Base-by-base conservation (phyloP, 35 echinoderm and acorn worm genomes). In the Antedon bifida region DNA sequence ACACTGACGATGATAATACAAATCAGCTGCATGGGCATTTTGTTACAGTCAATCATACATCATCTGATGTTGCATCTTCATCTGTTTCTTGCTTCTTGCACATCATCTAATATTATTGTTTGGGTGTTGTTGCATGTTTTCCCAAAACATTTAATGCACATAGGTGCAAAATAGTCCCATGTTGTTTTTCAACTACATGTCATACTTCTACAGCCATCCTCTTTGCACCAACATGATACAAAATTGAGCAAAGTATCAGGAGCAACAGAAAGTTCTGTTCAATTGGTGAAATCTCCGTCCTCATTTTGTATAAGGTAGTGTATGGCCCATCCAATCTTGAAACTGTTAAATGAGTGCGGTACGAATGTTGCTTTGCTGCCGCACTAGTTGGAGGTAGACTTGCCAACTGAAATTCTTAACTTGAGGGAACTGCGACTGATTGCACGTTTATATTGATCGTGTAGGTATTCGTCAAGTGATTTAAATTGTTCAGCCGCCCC, bases 391-490 rank as follows among this genome's bases (percentile, higher is more conserved):
- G 44, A 77, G 84, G 34, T 16, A 85, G n/a, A 56, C 36, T 82
- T 86, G 76, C 77, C 31, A 86, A 30, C 77, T 80, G 76, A 86
- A 86, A 86, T 30, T 75, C 36, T 82, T 34, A 45, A 45, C 80
- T 74, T 34, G 79, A 76, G 0, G 0, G 85, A 86, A 79, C 85
- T 86, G 39, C 77, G 85, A 77, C 85, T 42, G 26, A 86, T 86
- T 64, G 77, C 85, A 30, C 77, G 38, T 31, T 86, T 86, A 46
- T 86, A 86, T 86, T 75, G 38, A 35, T 79, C 55, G 44, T 86
- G 85, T 17, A 75, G 75, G 85, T 86, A 86, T 35, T 80, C 85
- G 79, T 86, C 39, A 86, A 80, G 17, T 21, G 19, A 34, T 29
- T 79, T 79, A 35, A 42, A 42, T 42, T 42, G 4, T 42, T 14